Evolutionary conservation across 2,113 vertebrate species (phyloP).

Genomic region (Dinomys branickii): DNA sequence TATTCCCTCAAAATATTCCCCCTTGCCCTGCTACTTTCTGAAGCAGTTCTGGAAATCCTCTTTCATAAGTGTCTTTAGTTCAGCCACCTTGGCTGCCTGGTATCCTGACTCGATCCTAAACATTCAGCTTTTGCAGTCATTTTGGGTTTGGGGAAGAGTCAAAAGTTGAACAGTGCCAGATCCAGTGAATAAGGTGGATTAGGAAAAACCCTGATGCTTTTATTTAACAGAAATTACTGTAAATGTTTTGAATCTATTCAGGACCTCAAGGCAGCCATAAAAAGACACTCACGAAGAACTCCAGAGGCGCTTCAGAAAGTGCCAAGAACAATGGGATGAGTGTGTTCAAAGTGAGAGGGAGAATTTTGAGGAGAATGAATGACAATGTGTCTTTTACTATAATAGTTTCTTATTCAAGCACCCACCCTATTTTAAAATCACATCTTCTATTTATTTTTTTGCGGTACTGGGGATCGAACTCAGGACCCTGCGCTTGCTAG

Average conservation of each 20-base stretch:
- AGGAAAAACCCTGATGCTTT: neutral
- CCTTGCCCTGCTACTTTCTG: neutral
- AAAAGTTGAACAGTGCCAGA: neutral
- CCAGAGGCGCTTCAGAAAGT: neutral
- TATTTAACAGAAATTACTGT: neutral
- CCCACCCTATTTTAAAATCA: too few relatives aligned
- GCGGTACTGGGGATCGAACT: too few relatives aligned
- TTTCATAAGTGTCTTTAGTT: neutral
- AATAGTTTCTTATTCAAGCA: neutral
- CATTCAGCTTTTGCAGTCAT: neutral
- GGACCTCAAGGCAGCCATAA: neutral
- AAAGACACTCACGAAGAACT: neutral
- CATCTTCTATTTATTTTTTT: too few relatives aligned
- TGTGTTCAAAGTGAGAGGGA: neutral
- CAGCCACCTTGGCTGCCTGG: neutral
- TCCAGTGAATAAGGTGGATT: neutral
- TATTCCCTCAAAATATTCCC: neutral
- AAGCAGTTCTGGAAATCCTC: neutral
- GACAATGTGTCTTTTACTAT: neutral
- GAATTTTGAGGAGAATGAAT: neutral
- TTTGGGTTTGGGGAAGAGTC: neutral
- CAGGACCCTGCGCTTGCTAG: too few relatives aligned
- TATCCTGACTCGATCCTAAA: neutral
- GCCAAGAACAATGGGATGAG: neutral
- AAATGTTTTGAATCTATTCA: neutral